Evolutionary conservation across 2,797 vertebrate genomes (phyloP).

Genomic region (Sardinella longiceps): DNA sequence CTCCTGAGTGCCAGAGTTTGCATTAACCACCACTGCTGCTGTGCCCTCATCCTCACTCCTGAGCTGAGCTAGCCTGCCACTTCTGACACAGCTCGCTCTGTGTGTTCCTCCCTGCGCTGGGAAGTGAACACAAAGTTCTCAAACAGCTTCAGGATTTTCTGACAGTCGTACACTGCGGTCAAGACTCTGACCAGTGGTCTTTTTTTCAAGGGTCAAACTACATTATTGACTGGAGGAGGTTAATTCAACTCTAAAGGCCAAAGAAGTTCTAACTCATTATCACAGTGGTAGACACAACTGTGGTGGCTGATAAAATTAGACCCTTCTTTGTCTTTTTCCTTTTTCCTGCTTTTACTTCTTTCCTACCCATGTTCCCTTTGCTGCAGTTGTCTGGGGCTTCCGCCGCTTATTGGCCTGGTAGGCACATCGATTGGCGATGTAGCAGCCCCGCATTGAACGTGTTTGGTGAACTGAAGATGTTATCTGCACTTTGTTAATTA

Average conservation of each 20-base stretch:
- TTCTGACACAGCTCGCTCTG: slow-evolving; percentile 41
- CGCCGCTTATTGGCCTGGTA: slow-evolving; percentile 45
- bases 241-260: slow-evolving; percentile 16
- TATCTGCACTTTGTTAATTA: slow-evolving; percentile 72
- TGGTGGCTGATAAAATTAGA: slow-evolving; percentile 62
- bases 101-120: slow-evolving; percentile 41
- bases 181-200: background rate
- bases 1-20: slow-evolving; percentile 5
- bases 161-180: background rate
- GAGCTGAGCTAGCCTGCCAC: background rate
- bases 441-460: slow-evolving; percentile 61
- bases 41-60: background rate
- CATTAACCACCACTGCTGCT: slow-evolving; percentile 39
- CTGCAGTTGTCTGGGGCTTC: slow-evolving; percentile 7
- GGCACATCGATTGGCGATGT: slow-evolving; percentile 66
- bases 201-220: background rate
- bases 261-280: slow-evolving; percentile 51
- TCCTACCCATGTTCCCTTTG: background rate
- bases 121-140: background rate
- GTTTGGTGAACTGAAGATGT: slow-evolving; percentile 68
- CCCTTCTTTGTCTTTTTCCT: slow-evolving; percentile 48
- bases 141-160: background rate
- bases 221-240: slow-evolving; percentile 9
- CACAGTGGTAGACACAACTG: slow-evolving; percentile 57
- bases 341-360: slow-evolving; percentile 35